Evolutionary conservation across 1,140 invertebrate species (phyloP).

Genomic region (Phymastichus coffea): DNA sequence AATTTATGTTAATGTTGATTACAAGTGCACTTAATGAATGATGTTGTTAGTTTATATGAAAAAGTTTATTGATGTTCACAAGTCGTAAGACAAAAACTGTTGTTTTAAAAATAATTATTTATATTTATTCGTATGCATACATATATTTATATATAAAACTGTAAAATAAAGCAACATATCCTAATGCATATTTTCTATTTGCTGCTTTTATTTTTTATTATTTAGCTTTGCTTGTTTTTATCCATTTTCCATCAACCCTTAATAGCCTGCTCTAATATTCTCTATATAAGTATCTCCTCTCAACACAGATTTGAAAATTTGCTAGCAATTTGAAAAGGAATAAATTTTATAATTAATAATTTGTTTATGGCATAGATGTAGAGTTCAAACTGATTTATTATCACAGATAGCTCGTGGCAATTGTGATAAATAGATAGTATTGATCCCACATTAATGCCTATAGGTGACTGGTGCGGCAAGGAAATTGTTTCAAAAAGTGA

Average conservation of each 20-base stretch:
- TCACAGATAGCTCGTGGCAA: conserved; percentile 48
- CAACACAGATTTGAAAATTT: no score
- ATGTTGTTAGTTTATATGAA: no score
- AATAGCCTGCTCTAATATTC: no score
- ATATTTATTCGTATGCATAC: no score
- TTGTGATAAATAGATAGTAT: conserved; percentile 59
- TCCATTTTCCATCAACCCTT: neutral
- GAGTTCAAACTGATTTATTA: conserved; percentile 59
- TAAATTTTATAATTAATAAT: conserved; percentile 30
- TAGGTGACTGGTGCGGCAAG: conserved; percentile 44
- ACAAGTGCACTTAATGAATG: no score
- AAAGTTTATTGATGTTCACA: no score
- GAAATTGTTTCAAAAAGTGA: conserved; percentile 15
- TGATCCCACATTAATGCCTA: conserved; percentile 58
- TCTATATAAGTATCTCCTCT: no score
- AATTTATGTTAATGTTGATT: conserved; percentile 23
- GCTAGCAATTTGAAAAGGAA: neutral
- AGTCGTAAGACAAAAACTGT: no score
- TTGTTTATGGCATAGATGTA: conserved; percentile 56
- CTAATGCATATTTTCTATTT: conserved; percentile 10
- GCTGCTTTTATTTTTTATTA: neutral
- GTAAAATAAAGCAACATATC: neutral
- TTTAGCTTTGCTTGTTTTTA: no score
- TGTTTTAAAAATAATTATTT: no score
- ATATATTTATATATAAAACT: no score